Evolutionary conservation across 2,888 invertebrate genomes (phyloP).

Genomic region (Sicus ferrugineus): DNA sequence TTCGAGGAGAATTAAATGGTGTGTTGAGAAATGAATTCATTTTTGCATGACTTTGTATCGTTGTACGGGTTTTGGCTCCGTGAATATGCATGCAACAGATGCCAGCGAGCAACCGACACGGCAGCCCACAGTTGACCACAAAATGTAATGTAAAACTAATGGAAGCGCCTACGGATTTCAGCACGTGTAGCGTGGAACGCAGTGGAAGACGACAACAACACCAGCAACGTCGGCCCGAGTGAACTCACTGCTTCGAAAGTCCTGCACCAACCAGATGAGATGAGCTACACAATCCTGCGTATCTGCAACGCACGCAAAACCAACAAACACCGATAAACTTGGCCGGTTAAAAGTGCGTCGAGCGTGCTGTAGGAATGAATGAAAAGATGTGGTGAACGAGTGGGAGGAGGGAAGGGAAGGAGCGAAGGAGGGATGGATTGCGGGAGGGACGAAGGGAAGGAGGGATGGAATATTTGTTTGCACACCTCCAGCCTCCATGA

Average conservation of each 20-base stretch:
- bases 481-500: background rate
- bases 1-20: too few species aligned
- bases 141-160: background rate
- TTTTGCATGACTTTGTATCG: too few species aligned
- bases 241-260: background rate
- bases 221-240: background rate
- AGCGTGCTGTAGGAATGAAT: too few species aligned
- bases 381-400: too few species aligned
- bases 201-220: background rate
- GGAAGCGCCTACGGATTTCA: background rate
- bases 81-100: conserved; percentile 14
- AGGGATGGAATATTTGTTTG: background rate
- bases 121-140: background rate
- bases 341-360: too few species aligned
- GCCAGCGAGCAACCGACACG: background rate
- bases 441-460: too few species aligned
- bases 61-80: too few species aligned
- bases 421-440: background rate
- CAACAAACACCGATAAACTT: background rate
- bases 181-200: too few species aligned
- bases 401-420: background rate
- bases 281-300: background rate
- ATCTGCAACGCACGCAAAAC: background rate
- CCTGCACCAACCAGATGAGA: background rate
- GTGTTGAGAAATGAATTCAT: too few species aligned